Evolutionary conservation across 2,888 invertebrate species (phyloP).

Genomic region (Muschampia plurimacula): DNA sequence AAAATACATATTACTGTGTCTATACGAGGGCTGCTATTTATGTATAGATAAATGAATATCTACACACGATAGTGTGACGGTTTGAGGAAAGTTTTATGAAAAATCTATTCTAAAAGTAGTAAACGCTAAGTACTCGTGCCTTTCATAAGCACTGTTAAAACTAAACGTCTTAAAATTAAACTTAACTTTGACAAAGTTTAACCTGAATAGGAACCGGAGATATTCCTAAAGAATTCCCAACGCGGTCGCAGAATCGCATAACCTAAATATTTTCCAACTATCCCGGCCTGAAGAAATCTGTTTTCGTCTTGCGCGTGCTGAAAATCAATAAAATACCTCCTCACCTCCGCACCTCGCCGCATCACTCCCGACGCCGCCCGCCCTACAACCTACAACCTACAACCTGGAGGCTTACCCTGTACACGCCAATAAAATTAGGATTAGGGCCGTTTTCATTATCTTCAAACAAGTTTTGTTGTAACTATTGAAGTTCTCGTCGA

Average conservation of each 20-base stretch:
- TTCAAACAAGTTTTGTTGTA: no score
- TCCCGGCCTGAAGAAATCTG: constrained; percentile 28
- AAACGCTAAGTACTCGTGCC: no score
- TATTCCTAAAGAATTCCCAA: background rate
- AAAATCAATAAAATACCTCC: constrained; percentile 68
- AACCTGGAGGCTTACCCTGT: background rate
- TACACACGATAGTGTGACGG: no score
- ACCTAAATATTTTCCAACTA: constrained; percentile 32
- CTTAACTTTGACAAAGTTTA: no score
- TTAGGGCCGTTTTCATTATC: no score
- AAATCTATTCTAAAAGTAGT: no score
- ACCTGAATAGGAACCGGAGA: no score
- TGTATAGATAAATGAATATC: no score
- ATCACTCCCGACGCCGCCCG: constrained; percentile 30
- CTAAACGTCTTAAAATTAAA: background rate
- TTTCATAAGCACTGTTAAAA: background rate
- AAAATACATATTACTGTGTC: background rate
- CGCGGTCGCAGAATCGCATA: background rate
- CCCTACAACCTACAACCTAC: constrained; percentile 35
- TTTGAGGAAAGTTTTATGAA: no score
- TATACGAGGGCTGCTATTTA: no score
- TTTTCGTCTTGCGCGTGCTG: constrained; percentile 63
- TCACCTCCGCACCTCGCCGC: constrained; percentile 41
- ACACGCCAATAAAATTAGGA: no score
- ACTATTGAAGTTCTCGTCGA: no score